Evolutionary conservation across 2,888 invertebrate genomes (phyloP).

Genomic region (Elmis aenea): DNA sequence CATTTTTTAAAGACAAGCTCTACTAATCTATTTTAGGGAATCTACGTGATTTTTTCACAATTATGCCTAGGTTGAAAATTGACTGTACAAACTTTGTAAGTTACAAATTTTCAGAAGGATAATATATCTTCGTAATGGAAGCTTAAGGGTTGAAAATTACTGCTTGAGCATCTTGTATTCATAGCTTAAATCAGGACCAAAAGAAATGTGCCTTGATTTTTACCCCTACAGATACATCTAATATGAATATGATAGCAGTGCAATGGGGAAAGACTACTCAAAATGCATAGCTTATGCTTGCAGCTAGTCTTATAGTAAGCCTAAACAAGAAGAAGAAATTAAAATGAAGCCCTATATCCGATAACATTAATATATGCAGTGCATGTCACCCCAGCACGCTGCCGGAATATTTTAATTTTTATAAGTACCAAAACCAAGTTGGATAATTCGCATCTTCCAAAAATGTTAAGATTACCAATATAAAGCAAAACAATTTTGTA

Average conservation of each 20-base stretch:
- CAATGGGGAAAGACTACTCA: constrained; percentile 42
- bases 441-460: too few species aligned
- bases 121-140: too few species aligned
- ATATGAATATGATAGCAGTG: constrained; percentile 45
- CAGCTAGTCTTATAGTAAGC: constrained; percentile 35
- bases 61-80: too few species aligned
- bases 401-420: constrained; percentile 21
- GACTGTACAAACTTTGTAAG: too few species aligned
- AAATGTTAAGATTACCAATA: too few species aligned
- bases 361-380: constrained; percentile 23
- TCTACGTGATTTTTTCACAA: too few species aligned
- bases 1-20: too few species aligned
- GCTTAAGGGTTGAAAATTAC: too few species aligned
- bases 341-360: constrained; percentile 22
- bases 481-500: too few species aligned
- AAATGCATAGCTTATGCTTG: constrained; percentile 45
- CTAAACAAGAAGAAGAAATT: constrained; percentile 40
- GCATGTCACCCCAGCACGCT: constrained; percentile 18
- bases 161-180: constrained; percentile 35
- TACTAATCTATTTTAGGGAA: too few species aligned
- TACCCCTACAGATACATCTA: constrained; percentile 42
- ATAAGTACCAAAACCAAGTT: constrained; percentile 17
- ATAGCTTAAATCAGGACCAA: constrained; percentile 39
- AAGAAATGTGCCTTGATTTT: constrained; percentile 45
- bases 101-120: too few species aligned